A percentile compares a stretch with the other conserved stretches of the same genome.
Evolutionary conservation across 2,113 vertebrate genomes (phyloP).

Genomic region (Takifugu flavidus): DNA sequence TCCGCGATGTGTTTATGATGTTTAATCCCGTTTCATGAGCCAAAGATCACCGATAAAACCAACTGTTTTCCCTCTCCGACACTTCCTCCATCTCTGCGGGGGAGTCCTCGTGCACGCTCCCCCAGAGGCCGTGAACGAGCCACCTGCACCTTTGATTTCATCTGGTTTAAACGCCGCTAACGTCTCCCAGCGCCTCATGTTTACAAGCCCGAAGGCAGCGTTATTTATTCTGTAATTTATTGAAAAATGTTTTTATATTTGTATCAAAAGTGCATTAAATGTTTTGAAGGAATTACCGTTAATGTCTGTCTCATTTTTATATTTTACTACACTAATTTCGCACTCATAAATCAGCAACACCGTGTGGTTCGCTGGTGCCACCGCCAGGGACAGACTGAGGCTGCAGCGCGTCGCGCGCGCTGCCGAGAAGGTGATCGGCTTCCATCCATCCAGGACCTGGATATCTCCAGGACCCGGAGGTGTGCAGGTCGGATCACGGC

Average conservation of each 20-base stretch:
- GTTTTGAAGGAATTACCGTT: constrained; percentile 46
- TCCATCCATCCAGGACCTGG: too few species aligned
- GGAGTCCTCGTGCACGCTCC: not conserved
- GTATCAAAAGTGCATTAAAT: constrained; percentile 13
- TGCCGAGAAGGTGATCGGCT: too few species aligned
- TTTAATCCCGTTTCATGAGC: constrained; percentile 45
- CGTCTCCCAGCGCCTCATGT: constrained; percentile 23
- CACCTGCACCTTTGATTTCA: not conserved
- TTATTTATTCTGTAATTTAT: constrained; percentile 75
- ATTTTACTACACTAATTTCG: too few species aligned
- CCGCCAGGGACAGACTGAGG: too few species aligned
- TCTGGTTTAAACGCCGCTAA: not conserved
- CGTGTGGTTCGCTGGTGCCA: too few species aligned
- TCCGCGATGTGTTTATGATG: constrained; percentile 51
- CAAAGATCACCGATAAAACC: constrained; percentile 28
- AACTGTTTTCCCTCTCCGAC: not conserved
- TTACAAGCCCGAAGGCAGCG: constrained; percentile 13
- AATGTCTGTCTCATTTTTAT: not conserved
- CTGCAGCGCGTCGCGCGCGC: too few species aligned
- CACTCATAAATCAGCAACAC: too few species aligned
- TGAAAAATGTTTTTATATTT: constrained; percentile 65
- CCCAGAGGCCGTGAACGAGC: not conserved
- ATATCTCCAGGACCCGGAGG: too few species aligned
- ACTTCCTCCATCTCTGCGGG: constrained; percentile 23
- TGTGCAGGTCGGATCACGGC: too few species aligned